Percentiles rank a stretch among this genome's conserved stretches.
Conservation (phyloP, 1,140 invertebrate species). For the Dendroctonus valens region DNA sequence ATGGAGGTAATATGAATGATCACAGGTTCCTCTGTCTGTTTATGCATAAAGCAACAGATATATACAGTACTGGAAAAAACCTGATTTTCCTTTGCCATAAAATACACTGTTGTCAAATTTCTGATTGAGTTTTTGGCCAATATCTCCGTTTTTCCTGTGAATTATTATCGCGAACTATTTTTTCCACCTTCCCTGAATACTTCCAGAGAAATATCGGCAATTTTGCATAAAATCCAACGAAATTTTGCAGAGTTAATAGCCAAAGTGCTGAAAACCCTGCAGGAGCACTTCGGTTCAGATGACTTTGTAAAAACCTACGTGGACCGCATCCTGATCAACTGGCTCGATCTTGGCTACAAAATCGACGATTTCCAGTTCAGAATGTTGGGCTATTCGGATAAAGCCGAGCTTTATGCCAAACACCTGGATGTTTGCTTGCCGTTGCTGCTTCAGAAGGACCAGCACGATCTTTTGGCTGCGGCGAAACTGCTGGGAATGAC, state of each 20-base stretch:
- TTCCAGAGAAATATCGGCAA: no score
- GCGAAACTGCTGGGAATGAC: conserved; percentile 38
- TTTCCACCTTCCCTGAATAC: not conserved
- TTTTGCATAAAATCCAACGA: not conserved
- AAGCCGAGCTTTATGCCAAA: conserved; percentile 50
- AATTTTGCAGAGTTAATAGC: conserved; percentile 15
- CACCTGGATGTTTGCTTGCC: conserved; percentile 49
- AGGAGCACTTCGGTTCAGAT: conserved; percentile 8
- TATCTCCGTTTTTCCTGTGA: no score
- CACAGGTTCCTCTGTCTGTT: no score
- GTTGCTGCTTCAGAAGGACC: conserved; percentile 45
- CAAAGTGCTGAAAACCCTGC: conserved; percentile 5
- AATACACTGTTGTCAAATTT: no score
- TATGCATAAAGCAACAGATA: no score
- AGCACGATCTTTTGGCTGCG: conserved; percentile 35
- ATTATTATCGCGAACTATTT: not conserved
- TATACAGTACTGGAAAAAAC: no score
- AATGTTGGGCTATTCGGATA: conserved; percentile 44
- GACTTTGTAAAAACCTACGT: conserved; percentile 51
- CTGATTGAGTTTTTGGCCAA: no score
- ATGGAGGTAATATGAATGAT: conserved; percentile 13
- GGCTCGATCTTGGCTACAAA: conserved; percentile 35
- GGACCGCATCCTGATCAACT: conserved; percentile 42
- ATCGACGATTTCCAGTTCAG: conserved; percentile 46
- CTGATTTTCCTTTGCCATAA: no score